These are phyloP conservation scores for Pangasius mekongensis DNA, from an alignment of 2,797 vertebrate species.

Conservation along the genomic window DNA sequence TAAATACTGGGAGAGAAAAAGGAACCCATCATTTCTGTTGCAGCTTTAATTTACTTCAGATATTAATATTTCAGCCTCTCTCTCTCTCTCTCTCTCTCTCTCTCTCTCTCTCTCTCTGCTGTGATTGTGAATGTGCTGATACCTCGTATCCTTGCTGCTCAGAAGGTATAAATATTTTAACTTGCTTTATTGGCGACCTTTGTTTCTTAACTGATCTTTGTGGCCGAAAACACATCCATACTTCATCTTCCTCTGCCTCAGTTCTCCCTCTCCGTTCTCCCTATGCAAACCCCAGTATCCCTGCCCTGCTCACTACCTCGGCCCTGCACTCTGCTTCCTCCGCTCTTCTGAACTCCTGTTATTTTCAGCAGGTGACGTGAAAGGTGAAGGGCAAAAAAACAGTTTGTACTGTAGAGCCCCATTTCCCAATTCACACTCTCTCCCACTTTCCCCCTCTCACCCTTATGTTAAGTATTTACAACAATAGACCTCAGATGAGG, in stretches of 20 bases:
- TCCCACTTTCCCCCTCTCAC: neutral
- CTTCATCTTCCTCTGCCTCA: neutral
- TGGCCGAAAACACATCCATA: conserved; percentile 44
- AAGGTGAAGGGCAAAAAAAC: conserved; percentile 32
- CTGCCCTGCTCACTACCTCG: neutral
- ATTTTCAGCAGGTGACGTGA: conserved; percentile 36
- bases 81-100: conserved; percentile 38
- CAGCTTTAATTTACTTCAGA: conserved; percentile 82
- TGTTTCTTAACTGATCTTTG: conserved; percentile 67
- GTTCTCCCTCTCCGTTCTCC: conserved; percentile 12
- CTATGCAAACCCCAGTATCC: neutral
- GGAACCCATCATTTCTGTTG: conserved; percentile 76
- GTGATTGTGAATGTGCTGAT: conserved; percentile 40
- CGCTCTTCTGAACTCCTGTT: neutral
- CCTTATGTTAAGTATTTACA: conserved; percentile 50
- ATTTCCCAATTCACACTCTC: conserved; percentile 19
- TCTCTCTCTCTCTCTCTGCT: conserved; percentile 16
- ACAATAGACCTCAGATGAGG: conserved; percentile 53
- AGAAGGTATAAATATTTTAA: conserved; percentile 80
- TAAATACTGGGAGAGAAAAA: conserved; percentile 74
- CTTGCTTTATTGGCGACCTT: conserved; percentile 77
- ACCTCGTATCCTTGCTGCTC: conserved; percentile 71
- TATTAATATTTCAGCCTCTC: conserved; percentile 82
- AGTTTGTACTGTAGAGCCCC: conserved; percentile 20
- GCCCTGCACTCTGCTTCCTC: neutral